Conservation (phyloP, 92 coral and sea anemone species). For the Epizoanthus scotinus region DNA sequence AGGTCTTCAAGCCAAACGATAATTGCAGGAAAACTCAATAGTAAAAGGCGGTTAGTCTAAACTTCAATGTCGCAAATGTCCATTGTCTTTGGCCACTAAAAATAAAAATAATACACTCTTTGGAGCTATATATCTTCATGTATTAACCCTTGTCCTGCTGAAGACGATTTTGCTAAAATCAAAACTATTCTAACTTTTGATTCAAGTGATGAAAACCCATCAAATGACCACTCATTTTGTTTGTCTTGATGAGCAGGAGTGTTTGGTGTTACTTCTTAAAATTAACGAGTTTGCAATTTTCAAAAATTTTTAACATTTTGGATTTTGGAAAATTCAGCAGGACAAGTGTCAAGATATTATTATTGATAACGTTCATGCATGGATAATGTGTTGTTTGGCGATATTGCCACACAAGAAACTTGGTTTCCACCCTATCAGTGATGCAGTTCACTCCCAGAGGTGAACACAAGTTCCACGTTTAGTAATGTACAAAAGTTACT, state of each 20-base stretch:
- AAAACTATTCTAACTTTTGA: no score
- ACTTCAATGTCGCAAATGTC: background rate
- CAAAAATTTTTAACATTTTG: no score
- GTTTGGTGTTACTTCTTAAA: no score
- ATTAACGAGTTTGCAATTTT: no score
- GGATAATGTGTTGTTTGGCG: background rate
- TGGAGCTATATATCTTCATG: constrained; percentile 9
- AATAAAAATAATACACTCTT: constrained; percentile 3
- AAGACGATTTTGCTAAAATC: no score
- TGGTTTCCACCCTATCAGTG: background rate
- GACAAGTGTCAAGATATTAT: background rate
- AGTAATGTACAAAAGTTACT: constrained; percentile 11
- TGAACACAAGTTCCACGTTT: background rate
- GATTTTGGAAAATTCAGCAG: no score
- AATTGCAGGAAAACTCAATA: background rate
- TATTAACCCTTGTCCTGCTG: no score
- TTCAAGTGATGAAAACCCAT: no score
- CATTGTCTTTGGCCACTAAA: background rate
- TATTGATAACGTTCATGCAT: constrained; percentile 7
- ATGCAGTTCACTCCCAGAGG: background rate
- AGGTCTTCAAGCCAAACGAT: background rate
- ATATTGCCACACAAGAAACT: background rate
- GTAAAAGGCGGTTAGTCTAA: background rate
- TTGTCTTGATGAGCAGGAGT: no score
- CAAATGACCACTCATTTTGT: no score